phyloP scores from a whole-genome alignment of 2,888 invertebrate species.

The Epsilonema sp. region DNA sequence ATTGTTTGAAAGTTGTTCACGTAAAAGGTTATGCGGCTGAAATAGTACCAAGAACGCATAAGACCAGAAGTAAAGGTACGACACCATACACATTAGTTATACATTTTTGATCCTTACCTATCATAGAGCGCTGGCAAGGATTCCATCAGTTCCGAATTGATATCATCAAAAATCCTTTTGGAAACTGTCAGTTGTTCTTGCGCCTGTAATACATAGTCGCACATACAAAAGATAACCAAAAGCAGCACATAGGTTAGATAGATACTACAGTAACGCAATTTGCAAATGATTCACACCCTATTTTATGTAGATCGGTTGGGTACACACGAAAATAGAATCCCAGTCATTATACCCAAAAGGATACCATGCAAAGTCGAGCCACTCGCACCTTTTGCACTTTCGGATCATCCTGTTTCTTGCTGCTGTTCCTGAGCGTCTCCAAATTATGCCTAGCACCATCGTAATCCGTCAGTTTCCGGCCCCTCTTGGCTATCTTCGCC shows the following conservation, averaged over 20 bases:
- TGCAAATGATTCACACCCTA: no score
- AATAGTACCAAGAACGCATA: no score
- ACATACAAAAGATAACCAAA: no score
- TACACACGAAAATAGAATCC: no score
- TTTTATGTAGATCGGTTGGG: no score
- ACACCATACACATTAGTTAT: no score
- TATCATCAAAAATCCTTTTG: conserved; percentile 75
- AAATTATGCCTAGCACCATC: conserved; percentile 72
- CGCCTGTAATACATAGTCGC: conserved; percentile 21
- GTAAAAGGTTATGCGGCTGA: conserved; percentile 62
- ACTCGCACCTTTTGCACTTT: conserved; percentile 19
- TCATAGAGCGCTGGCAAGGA: conserved; percentile 81
- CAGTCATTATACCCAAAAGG: no score
- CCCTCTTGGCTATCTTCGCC: conserved; percentile 91
- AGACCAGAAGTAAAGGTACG: no score
- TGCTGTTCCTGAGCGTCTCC: conserved; percentile 10
- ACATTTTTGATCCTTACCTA: no score
- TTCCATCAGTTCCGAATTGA: conserved; percentile 85
- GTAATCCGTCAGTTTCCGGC: conserved; percentile 84
- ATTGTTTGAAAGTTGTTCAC: conserved; percentile 80
- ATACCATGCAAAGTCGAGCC: no score
- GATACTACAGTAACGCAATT: no score
- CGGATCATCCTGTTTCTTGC: conserved; percentile 14
- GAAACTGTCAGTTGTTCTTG: conserved; percentile 57
- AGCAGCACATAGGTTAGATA: no score